Evolutionary conservation across 2,113 vertebrate species (phyloP), one percentile per base, ranked within the genome.

Genomic region (Megaleporinus macrocephalus): DNA sequence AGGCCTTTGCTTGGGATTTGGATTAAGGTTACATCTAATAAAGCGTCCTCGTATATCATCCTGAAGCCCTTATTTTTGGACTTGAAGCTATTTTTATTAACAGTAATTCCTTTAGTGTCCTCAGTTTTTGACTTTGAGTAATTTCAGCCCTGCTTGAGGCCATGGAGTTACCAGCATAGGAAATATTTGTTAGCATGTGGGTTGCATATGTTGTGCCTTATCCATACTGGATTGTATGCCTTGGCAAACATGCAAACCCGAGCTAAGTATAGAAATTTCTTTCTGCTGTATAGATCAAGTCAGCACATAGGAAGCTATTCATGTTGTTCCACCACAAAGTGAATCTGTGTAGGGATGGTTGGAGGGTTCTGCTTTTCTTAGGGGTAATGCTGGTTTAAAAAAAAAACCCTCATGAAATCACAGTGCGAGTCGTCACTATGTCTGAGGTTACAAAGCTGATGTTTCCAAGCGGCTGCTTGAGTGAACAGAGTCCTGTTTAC

Each of bases 381-480:
- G 26, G 18, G 29, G 20, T 30, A 49, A 66, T 44, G 6, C 69
- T 71, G 62, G 57, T 57, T 74, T n/a, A 18, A 76, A 61, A 26
- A 75, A 22, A 71, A 49, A 15, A 55, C 14, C 65, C 55, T 27
- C 70, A 51, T 18, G 27, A 68, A 68, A 36, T 68, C 33, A 36
- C 65, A 66, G 63, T 16, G 65, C 44, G 61, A 79, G 77, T 70
- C 57, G 70, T 82, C 61, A 18, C 62, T 57, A 29, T n/a, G 75
- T 49, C 81, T 79, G 63, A 73, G 81, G 78, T 77, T 77, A 72
- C 55, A 82, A 82, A 77, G 74, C 33, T 27, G 20, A 77, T 11
- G n/a, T 83, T 77, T 77, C 65, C 65, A 14, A 41, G 16, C 18
- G 33, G 36, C 57, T 69, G 53, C 79, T 68, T 49, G 80, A 76